phyloP scores from a whole-genome alignment of 2,797 vertebrate species.

The Adelosebastes latens region DNA sequence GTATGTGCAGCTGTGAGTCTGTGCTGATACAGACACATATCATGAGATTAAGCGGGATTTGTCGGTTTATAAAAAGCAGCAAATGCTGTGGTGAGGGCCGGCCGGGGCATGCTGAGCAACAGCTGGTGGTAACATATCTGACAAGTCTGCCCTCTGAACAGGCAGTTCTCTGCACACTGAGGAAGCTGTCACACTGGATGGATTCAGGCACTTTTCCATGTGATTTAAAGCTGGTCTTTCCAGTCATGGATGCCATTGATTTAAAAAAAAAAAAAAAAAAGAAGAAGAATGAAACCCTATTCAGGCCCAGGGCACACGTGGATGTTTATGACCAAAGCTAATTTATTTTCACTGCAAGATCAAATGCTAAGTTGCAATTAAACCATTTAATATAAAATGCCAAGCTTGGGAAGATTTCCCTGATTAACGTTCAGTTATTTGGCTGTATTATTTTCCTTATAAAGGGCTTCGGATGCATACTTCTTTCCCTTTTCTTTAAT shows the following conservation, averaged over 20 bases:
- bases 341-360: not conserved
- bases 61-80: conserved; percentile 53
- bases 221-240: not conserved
- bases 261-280: not conserved
- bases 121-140: conserved; percentile 43
- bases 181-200: not conserved
- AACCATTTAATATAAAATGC: not conserved
- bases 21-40: conserved; percentile 6
- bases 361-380: not conserved
- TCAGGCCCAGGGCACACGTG: not conserved
- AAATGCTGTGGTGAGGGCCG: conserved; percentile 14
- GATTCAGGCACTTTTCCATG: not conserved
- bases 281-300: not conserved
- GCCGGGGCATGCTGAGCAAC: conserved; percentile 14
- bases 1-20: not conserved
- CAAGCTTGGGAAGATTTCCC: not conserved
- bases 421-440: not conserved
- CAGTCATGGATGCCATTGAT: not conserved
- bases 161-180: not conserved
- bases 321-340: not conserved
- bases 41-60: conserved; percentile 54
- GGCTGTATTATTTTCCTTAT: not conserved
- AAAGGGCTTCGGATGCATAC: not conserved
- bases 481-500: not conserved
- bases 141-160: not conserved